phyloP scores from a whole-genome alignment of 2,113 vertebrate genomes.

The Zingel zingel region DNA sequence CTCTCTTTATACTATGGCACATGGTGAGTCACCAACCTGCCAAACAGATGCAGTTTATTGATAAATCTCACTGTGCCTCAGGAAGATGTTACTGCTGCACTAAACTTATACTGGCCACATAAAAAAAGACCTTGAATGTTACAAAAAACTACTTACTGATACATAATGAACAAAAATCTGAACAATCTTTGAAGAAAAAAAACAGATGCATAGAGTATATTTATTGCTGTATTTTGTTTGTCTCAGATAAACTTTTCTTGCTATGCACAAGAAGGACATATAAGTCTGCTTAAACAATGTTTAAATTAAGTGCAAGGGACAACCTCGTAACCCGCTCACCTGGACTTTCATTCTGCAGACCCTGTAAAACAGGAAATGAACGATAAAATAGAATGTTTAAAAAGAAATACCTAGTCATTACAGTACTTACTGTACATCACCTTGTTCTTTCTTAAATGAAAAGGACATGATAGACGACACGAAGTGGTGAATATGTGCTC shows the following conservation, averaged over 20 bases:
- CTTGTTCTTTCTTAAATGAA: not conserved
- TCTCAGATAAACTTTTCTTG: not conserved
- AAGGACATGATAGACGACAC: not conserved
- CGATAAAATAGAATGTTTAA: not conserved
- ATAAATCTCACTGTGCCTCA: not conserved
- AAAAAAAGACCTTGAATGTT: not conserved
- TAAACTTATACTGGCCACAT: not conserved
- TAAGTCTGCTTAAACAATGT: not conserved
- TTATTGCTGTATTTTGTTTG: not conserved
- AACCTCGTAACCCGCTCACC: slow-evolving; percentile 57
- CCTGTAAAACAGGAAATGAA: slow-evolving; percentile 59
- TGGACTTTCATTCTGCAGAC: slow-evolving; percentile 51
- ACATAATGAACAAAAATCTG: not conserved
- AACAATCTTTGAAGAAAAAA: not conserved
- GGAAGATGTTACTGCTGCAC: not conserved
- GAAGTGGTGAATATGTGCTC: not conserved
- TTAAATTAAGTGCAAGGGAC: not conserved
- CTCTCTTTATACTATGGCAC: not conserved
- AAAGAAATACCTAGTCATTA: not conserved
- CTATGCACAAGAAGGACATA: not conserved
- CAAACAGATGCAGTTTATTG: slow-evolving; percentile 4
- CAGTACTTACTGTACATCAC: not conserved
- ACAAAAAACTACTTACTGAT: not conserved
- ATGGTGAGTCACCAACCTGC: slow-evolving; percentile 21
- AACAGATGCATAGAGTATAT: not conserved